Evolutionary conservation across 2,113 vertebrate species (phyloP), one percentile per base, ranked within the genome.

Genomic region (Urocitellus parryii): DNA sequence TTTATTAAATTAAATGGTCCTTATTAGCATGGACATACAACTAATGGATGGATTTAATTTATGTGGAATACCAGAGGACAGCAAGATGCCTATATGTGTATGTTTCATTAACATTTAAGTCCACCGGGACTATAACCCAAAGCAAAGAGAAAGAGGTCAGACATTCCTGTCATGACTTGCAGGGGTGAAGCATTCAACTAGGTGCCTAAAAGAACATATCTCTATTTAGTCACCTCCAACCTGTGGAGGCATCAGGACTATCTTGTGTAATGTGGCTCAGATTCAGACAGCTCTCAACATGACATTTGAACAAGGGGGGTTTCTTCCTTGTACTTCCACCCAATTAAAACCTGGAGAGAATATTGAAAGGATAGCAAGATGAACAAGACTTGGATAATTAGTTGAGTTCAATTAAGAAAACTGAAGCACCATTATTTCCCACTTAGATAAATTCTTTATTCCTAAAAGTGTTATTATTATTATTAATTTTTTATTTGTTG

Each of bases 1-100:
- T 76, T 68, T 95, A 85, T 90, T 90, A 82, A 95, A 83, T 90
- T 95, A 96, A 97, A 96, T 83, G 48, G 29, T 32, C 8, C 70
- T 87, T 67, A 83, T 53, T 7, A 90, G 61, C 18, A 73, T 32
- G 34, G 9, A 10, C 34, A 73, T 82, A 48, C 42, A 91, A 89
- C 7, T 93, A 91, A 95, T 76, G 53, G 73, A 48, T 84, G 4
- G 51, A 51, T 91, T 80, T 77, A 85, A 88, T 48, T 81, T 65
- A 88, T 20, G 12, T 37, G 18, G 58, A 84, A 53, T 89, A 78
- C 4, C 42, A 61, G 14, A 88, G n/a, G 45, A 92, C 32, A 88
- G 78, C 4, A 88, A 68, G 88, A 83, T 92, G 32, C 11, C 11
- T 53, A 25, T 4, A 24, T 42, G 25, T 14, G 48, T 14, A 81